A percentile compares a stretch with the other conserved stretches of the same genome.
phyloP scores from a whole-genome alignment of 1,140 invertebrate genomes.

The Drosophila parvula region DNA sequence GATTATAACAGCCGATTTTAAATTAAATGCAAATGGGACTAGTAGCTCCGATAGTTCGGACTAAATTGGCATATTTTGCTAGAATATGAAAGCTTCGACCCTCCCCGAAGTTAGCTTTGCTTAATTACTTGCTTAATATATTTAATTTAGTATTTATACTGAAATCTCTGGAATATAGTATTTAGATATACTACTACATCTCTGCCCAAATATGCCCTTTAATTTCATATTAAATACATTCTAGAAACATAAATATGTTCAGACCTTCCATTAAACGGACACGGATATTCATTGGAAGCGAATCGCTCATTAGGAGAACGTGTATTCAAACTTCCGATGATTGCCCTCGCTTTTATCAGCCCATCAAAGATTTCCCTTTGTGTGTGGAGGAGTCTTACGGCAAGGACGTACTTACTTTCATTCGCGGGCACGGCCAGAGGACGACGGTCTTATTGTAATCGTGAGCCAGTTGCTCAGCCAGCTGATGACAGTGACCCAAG shows the following conservation, averaged over 20 bases:
- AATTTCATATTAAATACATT: background rate
- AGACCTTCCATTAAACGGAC: background rate
- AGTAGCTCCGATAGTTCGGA: too few species aligned
- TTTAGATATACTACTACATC: too few species aligned
- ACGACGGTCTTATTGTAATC: constrained; percentile 80
- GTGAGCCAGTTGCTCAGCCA: constrained; percentile 71
- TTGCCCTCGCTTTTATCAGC: background rate
- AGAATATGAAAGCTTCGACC: too few species aligned
- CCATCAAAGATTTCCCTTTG: constrained; percentile 10
- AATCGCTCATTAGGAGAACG: constrained; percentile 1
- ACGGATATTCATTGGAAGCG: background rate
- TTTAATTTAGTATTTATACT: too few species aligned
- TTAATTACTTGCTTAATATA: too few species aligned
- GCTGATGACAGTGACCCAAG: constrained; percentile 72
- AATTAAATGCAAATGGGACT: too few species aligned
- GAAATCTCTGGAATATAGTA: too few species aligned
- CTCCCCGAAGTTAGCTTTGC: too few species aligned
- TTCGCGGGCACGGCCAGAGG: constrained; percentile 81
- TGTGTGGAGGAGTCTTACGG: constrained; percentile 1
- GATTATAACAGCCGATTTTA: too few species aligned
- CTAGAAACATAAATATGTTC: background rate
- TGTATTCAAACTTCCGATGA: constrained; percentile 10
- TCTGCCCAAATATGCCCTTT: background rate
- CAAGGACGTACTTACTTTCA: constrained; percentile 77
- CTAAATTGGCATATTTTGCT: too few species aligned